Evolutionary conservation across 2,797 vertebrate genomes (phyloP).

Genomic region (Pseudochirops corinnae): DNA sequence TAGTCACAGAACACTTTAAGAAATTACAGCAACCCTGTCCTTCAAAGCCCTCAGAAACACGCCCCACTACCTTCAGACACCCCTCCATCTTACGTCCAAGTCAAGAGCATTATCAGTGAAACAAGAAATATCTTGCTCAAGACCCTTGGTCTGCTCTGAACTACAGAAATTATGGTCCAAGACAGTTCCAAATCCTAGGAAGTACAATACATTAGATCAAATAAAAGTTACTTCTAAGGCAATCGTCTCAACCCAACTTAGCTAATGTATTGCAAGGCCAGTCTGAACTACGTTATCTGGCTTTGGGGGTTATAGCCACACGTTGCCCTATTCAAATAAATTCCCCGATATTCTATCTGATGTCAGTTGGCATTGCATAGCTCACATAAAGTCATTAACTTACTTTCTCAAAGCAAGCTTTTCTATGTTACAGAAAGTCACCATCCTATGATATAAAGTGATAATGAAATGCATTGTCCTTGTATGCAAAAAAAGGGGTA

Average conservation of each 20-base stretch:
- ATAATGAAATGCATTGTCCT: conserved; percentile 55
- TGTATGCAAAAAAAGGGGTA: conserved; percentile 31
- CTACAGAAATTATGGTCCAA: conserved; percentile 37
- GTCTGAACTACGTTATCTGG: background rate
- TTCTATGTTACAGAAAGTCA: conserved; percentile 44
- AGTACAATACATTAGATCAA: conserved; percentile 11
- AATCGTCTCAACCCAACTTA: conserved; percentile 33
- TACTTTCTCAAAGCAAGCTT: conserved; percentile 20
- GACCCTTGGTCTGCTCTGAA: conserved; percentile 28
- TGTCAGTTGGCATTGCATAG: background rate
- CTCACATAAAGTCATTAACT: background rate
- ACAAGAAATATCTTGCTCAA: conserved; percentile 36
- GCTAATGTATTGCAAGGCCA: background rate
- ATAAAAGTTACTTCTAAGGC: conserved; percentile 30
- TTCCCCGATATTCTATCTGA: background rate
- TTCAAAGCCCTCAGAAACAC: conserved; percentile 42
- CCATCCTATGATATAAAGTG: conserved; percentile 20
- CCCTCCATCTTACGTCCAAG: conserved; percentile 8
- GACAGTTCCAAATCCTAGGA: conserved; percentile 28
- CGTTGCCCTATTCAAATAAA: too few relatives aligned
- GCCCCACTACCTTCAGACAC: background rate
- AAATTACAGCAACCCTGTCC: conserved; percentile 30
- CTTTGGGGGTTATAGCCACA: background rate
- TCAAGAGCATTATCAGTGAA: conserved; percentile 2
- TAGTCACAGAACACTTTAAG: conserved; percentile 1